Conservation (phyloP, 2,113 vertebrate genomes). For the Nicator chloris region DNA sequence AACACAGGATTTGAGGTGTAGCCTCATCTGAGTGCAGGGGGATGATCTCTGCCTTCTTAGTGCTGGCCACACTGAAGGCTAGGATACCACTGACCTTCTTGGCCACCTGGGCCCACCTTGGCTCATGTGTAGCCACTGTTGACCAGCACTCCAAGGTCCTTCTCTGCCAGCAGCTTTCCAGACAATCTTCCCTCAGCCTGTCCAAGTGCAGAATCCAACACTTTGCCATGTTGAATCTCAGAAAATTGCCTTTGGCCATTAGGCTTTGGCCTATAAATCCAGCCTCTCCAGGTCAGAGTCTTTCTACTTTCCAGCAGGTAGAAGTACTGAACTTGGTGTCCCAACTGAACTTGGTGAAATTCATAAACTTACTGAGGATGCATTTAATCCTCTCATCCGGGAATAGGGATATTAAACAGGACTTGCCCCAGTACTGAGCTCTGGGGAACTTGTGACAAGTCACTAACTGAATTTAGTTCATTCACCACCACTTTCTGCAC, state of each 20-base stretch:
- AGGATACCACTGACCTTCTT: neutral
- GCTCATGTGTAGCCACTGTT: neutral
- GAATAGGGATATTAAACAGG: neutral
- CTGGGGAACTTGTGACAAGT: neutral
- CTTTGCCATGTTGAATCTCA: neutral
- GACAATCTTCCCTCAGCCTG: neutral
- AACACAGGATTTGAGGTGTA: neutral
- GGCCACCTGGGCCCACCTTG: neutral
- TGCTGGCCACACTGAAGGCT: neutral
- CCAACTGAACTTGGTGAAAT: neutral
- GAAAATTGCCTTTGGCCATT: neutral
- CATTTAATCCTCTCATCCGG: neutral
- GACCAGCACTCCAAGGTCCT: accelerated
- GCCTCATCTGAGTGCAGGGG: neutral
- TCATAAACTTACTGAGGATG: neutral
- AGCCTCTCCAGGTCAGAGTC: neutral
- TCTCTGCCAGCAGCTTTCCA: neutral
- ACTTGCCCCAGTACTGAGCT: neutral
- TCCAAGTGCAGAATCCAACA: neutral
- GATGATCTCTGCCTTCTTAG: too few species aligned
- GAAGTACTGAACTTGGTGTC: neutral
- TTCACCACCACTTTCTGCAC: neutral
- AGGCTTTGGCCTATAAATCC: neutral
- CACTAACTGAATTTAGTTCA: neutral
- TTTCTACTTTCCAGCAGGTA: neutral